These are phyloP conservation scores for Esox masquinongy DNA, from an alignment of 2,797 vertebrate species.

Conservation along the genomic window DNA sequence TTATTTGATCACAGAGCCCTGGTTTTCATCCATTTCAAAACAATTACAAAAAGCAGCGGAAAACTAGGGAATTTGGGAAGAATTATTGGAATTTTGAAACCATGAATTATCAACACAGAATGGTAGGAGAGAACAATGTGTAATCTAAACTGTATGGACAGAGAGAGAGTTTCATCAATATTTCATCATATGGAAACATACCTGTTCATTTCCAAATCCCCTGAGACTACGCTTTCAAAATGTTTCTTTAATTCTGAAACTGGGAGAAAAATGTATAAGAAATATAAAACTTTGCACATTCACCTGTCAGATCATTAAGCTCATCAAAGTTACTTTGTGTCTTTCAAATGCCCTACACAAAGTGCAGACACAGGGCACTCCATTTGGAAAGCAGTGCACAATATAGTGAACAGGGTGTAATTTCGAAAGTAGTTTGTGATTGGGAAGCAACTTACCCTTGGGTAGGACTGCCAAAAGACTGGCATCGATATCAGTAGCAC, in stretches of 20 bases:
- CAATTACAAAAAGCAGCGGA: not conserved
- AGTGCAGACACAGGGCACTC: not conserved
- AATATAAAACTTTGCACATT: not conserved
- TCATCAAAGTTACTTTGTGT: not conserved
- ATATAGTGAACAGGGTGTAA: not conserved
- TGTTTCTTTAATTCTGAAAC: conserved; percentile 96
- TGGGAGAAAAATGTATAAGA: conserved; percentile 62
- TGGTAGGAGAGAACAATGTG: not conserved
- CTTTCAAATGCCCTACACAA: not conserved
- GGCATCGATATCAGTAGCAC: conserved; percentile 82
- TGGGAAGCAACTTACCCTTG: conserved; percentile 79
- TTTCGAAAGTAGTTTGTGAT: not conserved
- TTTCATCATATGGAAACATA: conserved; percentile 49
- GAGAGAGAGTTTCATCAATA: not conserved
- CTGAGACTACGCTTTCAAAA: conserved; percentile 81
- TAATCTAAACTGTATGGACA: not conserved
- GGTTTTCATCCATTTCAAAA: not conserved
- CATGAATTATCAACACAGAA: not conserved
- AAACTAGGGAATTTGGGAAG: not conserved
- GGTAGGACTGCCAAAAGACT: conserved; percentile 84
- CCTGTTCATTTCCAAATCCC: conserved; percentile 92
- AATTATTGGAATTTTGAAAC: not conserved
- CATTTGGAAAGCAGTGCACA: not conserved
- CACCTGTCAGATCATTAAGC: not conserved
- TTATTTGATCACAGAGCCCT: not conserved